These are phyloP conservation scores for Ptyas mucosa DNA, from an alignment of 2,113 vertebrate species.

Conservation along the genomic window DNA sequence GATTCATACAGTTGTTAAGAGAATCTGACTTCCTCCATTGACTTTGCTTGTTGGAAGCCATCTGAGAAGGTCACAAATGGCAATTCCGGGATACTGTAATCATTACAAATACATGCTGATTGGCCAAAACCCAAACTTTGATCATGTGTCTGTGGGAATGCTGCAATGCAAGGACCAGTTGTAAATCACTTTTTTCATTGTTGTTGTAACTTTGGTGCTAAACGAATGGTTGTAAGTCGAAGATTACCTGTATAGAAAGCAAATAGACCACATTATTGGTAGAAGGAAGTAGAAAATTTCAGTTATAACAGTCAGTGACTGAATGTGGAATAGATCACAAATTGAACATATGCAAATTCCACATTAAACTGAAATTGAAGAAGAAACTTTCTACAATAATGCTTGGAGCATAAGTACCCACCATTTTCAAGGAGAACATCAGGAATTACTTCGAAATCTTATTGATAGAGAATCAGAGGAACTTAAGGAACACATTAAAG, in stretches of 20 bases:
- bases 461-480: background rate
- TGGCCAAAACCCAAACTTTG: no score
- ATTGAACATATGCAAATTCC: background rate
- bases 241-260: background rate
- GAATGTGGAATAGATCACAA: background rate
- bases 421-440: background rate
- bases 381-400: background rate
- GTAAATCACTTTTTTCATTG: no score
- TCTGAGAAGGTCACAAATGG: no score
- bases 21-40: background rate
- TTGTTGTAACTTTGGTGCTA: background rate
- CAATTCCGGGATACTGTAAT: no score
- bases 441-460: background rate
- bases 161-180: no score
- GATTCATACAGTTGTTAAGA: background rate
- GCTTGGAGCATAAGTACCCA: background rate
- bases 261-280: background rate
- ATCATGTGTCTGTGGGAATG: no score
- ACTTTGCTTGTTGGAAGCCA: no score
- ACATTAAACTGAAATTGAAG: background rate
- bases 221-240: background rate
- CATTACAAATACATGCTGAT: no score
- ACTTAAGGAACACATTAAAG: background rate
- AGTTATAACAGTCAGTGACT: background rate
- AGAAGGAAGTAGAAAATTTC: background rate